Evolutionary conservation across 1,140 invertebrate genomes (phyloP).

Genomic region (Zaprionus gabonicus): DNA sequence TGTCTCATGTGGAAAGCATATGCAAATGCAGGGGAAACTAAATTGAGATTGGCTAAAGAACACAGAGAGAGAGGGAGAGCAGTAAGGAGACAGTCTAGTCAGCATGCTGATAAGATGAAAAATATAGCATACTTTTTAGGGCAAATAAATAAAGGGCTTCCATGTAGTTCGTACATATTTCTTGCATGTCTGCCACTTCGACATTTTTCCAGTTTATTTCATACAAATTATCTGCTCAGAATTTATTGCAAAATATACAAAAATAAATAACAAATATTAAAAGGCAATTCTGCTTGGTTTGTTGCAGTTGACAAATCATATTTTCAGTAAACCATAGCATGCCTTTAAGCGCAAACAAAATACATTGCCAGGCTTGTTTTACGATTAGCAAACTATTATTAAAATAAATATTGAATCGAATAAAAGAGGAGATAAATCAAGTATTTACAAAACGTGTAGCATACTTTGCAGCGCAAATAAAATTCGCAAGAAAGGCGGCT

Average conservation of each 20-base stretch:
- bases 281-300: too few relatives aligned
- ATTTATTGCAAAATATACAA: too few relatives aligned
- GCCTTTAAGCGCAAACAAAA: background rate
- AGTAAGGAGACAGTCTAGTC: background rate
- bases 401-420: background rate
- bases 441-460: background rate
- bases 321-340: background rate
- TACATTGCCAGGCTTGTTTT: background rate
- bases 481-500: background rate
- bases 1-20: background rate
- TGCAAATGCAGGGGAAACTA: background rate
- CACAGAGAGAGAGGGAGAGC: too few relatives aligned
- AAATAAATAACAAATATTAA: too few relatives aligned
- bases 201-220: too few relatives aligned
- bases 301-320: too few relatives aligned
- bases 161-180: background rate
- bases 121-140: constrained; percentile 6
- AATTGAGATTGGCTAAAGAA: background rate
- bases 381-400: background rate
- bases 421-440: background rate
- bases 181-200: too few relatives aligned
- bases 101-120: background rate
- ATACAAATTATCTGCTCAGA: too few relatives aligned
- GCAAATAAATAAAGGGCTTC: background rate
- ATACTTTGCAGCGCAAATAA: background rate